phyloP scores from a whole-genome alignment of 2,888 invertebrate genomes.

The Phania funesta region DNA sequence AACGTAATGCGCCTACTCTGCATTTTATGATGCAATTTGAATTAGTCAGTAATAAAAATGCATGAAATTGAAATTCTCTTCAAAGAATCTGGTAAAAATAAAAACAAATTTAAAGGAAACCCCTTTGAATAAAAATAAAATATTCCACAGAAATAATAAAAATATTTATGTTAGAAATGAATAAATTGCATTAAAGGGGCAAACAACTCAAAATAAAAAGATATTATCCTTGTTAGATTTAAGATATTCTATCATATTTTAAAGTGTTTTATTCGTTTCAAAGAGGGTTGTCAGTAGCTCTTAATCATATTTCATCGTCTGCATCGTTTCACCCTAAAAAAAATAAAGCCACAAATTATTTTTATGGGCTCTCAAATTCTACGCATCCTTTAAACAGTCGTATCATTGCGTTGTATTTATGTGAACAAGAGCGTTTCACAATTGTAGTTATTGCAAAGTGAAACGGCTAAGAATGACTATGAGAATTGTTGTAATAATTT shows the following conservation, averaged over 20 bases:
- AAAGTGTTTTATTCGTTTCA: neutral
- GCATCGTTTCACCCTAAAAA: slow-evolving; percentile 49
- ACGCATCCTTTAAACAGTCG: slow-evolving; percentile 28
- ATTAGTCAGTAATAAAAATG: too few species aligned
- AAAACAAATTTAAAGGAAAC: neutral
- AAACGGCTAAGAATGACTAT: slow-evolving; percentile 34
- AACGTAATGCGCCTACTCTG: too few species aligned
- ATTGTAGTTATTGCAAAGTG: slow-evolving; percentile 24
- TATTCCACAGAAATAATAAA: neutral
- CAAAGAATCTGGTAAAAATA: too few species aligned
- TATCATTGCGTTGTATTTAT: slow-evolving; percentile 56
- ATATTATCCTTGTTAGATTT: slow-evolving; percentile 31
- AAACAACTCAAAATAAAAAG: neutral
- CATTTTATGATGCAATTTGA: too few species aligned
- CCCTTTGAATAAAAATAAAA: neutral
- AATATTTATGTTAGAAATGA: slow-evolving; percentile 20
- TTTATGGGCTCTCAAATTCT: slow-evolving; percentile 68
- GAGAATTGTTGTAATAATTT: slow-evolving; percentile 64
- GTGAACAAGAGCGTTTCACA: slow-evolving; percentile 41
- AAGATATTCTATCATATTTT: slow-evolving; percentile 12
- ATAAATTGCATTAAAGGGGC: neutral
- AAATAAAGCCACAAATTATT: slow-evolving; percentile 71
- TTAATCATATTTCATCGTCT: slow-evolving; percentile 12
- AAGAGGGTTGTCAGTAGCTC: slow-evolving; percentile 46
- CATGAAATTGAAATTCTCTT: too few species aligned